Conservation (phyloP, 1,140 invertebrate species). For the Oedothorax gibbosus region DNA sequence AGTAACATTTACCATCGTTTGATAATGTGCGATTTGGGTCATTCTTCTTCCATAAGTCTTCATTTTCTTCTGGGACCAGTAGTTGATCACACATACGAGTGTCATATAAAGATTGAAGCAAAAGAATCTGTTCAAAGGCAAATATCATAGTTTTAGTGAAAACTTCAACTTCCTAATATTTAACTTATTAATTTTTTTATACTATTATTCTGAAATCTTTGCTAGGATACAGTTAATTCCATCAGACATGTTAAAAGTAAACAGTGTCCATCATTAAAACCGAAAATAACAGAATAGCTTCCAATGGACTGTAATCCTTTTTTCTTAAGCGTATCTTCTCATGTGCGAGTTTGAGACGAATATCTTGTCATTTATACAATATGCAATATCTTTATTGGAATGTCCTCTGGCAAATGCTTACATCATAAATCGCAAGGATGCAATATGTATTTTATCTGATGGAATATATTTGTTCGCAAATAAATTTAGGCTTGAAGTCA, state of each 20-base stretch:
- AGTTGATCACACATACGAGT: conserved; percentile 78
- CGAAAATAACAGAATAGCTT: background rate
- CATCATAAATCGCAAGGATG: too few relatives aligned
- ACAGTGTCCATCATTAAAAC: background rate
- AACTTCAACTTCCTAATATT: too few relatives aligned
- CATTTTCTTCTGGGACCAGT: conserved; percentile 77
- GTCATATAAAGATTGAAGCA: conserved; percentile 79
- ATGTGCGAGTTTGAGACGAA: too few relatives aligned
- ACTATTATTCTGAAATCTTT: background rate
- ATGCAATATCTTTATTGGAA: too few relatives aligned
- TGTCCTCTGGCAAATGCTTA: too few relatives aligned
- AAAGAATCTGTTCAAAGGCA: conserved; percentile 68
- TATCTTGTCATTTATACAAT: too few relatives aligned
- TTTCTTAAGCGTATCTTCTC: too few relatives aligned
- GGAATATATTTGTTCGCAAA: too few relatives aligned
- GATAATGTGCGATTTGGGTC: conserved; percentile 10
- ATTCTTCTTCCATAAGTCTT: conserved; percentile 72
- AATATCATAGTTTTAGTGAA: background rate
- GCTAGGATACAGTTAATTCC: too few relatives aligned
- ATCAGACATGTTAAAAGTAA: background rate
- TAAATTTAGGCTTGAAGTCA: too few relatives aligned
- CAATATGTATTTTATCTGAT: too few relatives aligned
- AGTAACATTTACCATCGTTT: conserved; percentile 24
- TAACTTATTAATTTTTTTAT: background rate
- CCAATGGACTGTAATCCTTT: too few relatives aligned